Base-by-base conservation (phyloP, 35 echinoderm and acorn worm species). In the Apostichopus californicus region DNA sequence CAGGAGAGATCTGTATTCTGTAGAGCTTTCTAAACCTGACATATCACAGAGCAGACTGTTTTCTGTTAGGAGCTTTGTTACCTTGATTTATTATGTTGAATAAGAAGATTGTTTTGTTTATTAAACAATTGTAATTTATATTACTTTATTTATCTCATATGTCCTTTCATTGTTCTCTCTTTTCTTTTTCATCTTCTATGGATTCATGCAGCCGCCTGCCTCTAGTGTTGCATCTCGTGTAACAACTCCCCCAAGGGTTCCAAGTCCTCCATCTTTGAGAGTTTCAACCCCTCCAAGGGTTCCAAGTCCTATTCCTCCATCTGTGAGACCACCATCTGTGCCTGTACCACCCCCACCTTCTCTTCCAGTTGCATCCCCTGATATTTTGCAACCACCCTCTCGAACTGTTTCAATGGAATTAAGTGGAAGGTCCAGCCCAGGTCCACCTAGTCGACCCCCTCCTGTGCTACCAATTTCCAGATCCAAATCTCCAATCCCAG, bases 221-320 rank as follows among this genome's bases (percentile, higher is more conserved):
- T 25, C 64, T 4, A 70, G 28, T 65, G 46, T 68, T 89, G n/a
- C 60, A 6, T 57, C 61, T 8, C 60, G 52, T 68, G 46, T 68
- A 23, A 54, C 61, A 34, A 72, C 86, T 8, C 61, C 86, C 10
- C 86, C 86, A 9, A 68, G 86, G 17, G 86, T 63, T 68, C 86
- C 86, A 34, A 89, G 86, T 9, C 86, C 18, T 11, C 86, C 80
- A 15, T 46, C 80, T 9, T n/a, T 82, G 80, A 82, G 80, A 57
- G 34, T 46, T 46, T 46, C 34, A 46, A 72, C 86, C 17, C 61
- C 86, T 65, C 86, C 86, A 9, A 68, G 86, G 17, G 64, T 63
- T 68, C 86, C 86, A 34, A 89, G 86, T 52, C 86, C 86, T 73
- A 15, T 54, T 9, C 86, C 18, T 11, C 86, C 80, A 15, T 46